Evolutionary conservation across 1,140 invertebrate genomes (phyloP).

Genomic region (Brachionus koreanus): DNA sequence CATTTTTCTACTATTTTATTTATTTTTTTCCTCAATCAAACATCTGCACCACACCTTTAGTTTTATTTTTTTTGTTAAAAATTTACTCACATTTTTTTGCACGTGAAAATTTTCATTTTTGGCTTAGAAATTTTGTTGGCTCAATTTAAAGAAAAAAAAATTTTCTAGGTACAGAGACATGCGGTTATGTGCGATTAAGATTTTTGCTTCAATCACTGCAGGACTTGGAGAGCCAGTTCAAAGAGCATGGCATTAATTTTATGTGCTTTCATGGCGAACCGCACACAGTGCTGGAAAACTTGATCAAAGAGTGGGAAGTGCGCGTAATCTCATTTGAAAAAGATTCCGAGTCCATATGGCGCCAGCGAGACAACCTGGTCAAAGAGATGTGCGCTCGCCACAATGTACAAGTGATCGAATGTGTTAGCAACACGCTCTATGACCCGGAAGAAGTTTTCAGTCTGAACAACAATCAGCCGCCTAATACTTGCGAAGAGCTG

Average conservation of each 20-base stretch:
- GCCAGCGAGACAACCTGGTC: conserved; percentile 63
- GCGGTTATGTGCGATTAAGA: conserved; percentile 68
- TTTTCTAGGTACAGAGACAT: conserved; percentile 61
- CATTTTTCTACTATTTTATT: background rate
- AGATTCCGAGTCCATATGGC: conserved; percentile 71
- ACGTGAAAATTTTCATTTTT: background rate
- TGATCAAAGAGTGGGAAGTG: conserved; percentile 55
- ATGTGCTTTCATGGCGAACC: conserved; percentile 61
- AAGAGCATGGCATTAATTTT: conserved; percentile 50
- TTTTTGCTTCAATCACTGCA: conserved; percentile 52
- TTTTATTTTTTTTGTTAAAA: background rate
- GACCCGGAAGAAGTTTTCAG: conserved; percentile 52
- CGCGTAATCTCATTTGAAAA: conserved; percentile 63
- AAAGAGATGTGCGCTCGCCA: conserved; percentile 62
- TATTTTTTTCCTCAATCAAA: background rate
- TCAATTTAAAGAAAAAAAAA: background rate
- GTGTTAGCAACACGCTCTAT: conserved; percentile 54
- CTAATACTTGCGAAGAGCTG: conserved; percentile 52
- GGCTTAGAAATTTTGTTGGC: background rate
- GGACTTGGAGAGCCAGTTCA: conserved; percentile 50
- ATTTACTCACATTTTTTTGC: background rate
- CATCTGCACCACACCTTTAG: background rate
- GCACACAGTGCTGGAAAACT: conserved; percentile 61
- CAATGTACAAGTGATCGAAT: conserved; percentile 61
- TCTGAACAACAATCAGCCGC: conserved; percentile 52